Conservation (phyloP, 2,113 vertebrate genomes). For the Bujurquina vittata region DNA sequence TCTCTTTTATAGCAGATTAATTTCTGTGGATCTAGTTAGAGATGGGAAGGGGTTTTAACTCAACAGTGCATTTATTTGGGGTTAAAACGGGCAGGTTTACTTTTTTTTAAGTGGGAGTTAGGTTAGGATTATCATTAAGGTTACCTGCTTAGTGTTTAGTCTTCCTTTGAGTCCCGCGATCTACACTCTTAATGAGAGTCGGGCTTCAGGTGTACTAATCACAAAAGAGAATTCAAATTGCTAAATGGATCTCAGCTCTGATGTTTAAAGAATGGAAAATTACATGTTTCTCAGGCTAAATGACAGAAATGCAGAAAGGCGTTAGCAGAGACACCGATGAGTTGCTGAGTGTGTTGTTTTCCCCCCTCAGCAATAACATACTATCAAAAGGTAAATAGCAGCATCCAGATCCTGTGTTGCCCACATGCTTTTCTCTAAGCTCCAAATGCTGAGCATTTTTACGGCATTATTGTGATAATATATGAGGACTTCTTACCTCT, state of each 20-base stretch:
- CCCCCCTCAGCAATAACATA: conserved; percentile 88
- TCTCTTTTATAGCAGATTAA: conserved; percentile 79
- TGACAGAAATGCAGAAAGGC: conserved; percentile 80
- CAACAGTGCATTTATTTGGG: conserved; percentile 88
- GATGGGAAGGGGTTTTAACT: conserved; percentile 89
- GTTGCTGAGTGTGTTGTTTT: conserved; percentile 85
- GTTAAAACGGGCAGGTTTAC: conserved; percentile 98
- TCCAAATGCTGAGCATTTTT: conserved; percentile 86
- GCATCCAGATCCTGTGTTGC: conserved; percentile 83
- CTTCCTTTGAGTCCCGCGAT: conserved; percentile 97
- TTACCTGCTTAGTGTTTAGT: conserved; percentile 99
- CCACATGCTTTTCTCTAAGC: conserved; percentile 88
- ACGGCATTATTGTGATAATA: conserved; percentile 86
- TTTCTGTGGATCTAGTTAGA: conserved; percentile 93
- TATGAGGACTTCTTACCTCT: conserved; percentile 97
- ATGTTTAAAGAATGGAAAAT: conserved; percentile 92
- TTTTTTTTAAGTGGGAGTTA: conserved; percentile 99
- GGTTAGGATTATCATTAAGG: conserved; percentile 93
- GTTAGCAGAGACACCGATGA: conserved; percentile 90
- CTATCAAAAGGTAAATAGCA: conserved; percentile 84
- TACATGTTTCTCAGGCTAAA: conserved; percentile 93
- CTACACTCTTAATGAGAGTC: conserved; percentile 96
- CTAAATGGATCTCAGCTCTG: conserved; percentile 91
- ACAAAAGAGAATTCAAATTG: conserved; percentile 95
- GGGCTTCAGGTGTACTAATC: conserved; percentile 97